phyloP scores from a whole-genome alignment of 2,113 vertebrate species.

The Tachycineta bicolor region DNA sequence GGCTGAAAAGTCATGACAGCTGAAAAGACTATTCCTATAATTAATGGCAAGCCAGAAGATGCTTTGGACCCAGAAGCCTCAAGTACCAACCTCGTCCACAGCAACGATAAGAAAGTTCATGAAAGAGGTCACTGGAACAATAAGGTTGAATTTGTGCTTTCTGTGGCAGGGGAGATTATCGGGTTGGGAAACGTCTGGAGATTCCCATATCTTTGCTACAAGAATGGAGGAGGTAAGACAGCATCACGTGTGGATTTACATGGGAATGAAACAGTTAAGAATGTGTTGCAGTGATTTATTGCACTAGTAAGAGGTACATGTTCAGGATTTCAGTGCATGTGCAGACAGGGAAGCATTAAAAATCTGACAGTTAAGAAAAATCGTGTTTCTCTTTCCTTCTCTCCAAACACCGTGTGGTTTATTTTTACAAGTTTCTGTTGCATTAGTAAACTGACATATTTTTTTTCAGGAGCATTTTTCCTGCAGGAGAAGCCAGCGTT shows the following conservation, averaged over 20 bases:
- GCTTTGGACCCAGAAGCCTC: constrained; percentile 86
- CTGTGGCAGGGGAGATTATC: constrained; percentile 98
- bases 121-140: constrained; percentile 99
- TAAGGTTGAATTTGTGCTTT: constrained; percentile 96
- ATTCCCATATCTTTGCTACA: constrained; percentile 99
- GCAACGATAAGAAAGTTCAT: constrained; percentile 86
- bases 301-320: background rate
- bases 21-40: constrained; percentile 92
- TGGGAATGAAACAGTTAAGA: background rate
- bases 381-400: background rate
- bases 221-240: constrained; percentile 96
- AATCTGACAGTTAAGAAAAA: background rate
- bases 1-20: constrained; percentile 93
- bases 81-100: constrained; percentile 77
- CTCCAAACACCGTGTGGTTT: background rate
- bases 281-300: background rate
- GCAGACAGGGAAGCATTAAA: background rate
- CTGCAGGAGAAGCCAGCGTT: background rate
- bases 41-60: constrained; percentile 95
- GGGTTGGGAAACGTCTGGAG: constrained; percentile 98
- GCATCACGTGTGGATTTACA: background rate
- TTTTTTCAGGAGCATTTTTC: background rate
- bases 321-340: background rate
- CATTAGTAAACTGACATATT: background rate
- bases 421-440: background rate